Percentiles rank a stretch among this genome's conserved stretches.
Evolutionary conservation across 2,888 invertebrate genomes (phyloP).

Genomic region (Vanessa cardui): DNA sequence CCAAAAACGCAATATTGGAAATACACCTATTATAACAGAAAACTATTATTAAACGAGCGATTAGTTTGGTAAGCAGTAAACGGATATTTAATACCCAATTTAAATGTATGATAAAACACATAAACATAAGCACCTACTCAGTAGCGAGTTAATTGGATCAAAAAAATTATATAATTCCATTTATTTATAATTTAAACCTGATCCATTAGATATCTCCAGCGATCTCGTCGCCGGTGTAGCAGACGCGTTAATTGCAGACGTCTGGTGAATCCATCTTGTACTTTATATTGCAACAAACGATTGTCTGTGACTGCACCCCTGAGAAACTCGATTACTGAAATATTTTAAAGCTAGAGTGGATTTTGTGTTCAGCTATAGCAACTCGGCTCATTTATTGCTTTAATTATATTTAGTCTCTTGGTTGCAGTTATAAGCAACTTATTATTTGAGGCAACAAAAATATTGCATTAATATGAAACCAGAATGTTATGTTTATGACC

Average conservation of each 20-base stretch:
- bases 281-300: constrained; percentile 32
- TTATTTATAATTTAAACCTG: constrained; percentile 16
- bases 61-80: background rate
- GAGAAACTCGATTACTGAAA: constrained; percentile 24
- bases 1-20: constrained; percentile 1
- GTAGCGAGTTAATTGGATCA: background rate
- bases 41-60: background rate
- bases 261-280: constrained; percentile 37
- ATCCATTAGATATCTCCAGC: constrained; percentile 25
- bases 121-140: background rate
- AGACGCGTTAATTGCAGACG: constrained; percentile 43
- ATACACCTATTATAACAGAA: background rate
- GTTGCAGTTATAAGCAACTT: too few species aligned
- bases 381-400: background rate
- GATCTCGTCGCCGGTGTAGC: constrained; percentile 29
- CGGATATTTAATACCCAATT: background rate
- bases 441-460: too few species aligned
- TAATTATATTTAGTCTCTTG: too few species aligned
- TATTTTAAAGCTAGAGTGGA: constrained; percentile 5
- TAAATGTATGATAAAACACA: background rate
- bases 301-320: constrained; percentile 32
- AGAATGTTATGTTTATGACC: constrained; percentile 12
- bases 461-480: constrained; percentile 5
- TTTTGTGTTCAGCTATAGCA: background rate
- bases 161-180: constrained; percentile 8